Conservation (phyloP, 2,797 vertebrate genomes). For the Oreortyx pictus region DNA sequence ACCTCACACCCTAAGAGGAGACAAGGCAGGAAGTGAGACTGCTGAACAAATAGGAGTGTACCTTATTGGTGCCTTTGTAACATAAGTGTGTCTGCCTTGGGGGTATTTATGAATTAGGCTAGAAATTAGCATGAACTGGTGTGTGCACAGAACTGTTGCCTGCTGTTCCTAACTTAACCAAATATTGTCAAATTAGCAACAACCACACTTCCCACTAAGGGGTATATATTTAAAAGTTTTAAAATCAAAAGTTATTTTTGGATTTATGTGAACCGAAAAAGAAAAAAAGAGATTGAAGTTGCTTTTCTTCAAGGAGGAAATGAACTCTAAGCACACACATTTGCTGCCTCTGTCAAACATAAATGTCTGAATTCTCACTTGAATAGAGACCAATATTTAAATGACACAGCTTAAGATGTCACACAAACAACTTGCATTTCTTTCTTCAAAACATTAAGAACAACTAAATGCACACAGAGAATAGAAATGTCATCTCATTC, state of each 20-base stretch:
- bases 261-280: constrained; percentile 16
- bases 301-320: constrained; percentile 27
- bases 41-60: constrained; percentile 32
- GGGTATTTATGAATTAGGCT: constrained; percentile 44
- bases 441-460: background rate
- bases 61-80: constrained; percentile 51
- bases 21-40: constrained; percentile 4
- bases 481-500: background rate
- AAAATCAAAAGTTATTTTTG: constrained; percentile 60
- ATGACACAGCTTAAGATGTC: background rate
- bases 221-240: constrained; percentile 28
- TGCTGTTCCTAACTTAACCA: constrained; percentile 45
- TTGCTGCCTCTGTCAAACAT: background rate
- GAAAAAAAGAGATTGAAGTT: background rate
- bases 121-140: constrained; percentile 35
- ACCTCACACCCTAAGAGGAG: constrained; percentile 26
- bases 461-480: background rate
- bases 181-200: constrained; percentile 64
- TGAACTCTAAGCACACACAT: background rate
- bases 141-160: background rate
- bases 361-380: background rate
- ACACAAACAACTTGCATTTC: background rate
- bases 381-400: background rate
- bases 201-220: constrained; percentile 52
- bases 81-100: background rate